These are phyloP conservation scores for Hydrolagus affinis DNA, from an alignment of 2,113 vertebrate species.

Conservation along the genomic window DNA sequence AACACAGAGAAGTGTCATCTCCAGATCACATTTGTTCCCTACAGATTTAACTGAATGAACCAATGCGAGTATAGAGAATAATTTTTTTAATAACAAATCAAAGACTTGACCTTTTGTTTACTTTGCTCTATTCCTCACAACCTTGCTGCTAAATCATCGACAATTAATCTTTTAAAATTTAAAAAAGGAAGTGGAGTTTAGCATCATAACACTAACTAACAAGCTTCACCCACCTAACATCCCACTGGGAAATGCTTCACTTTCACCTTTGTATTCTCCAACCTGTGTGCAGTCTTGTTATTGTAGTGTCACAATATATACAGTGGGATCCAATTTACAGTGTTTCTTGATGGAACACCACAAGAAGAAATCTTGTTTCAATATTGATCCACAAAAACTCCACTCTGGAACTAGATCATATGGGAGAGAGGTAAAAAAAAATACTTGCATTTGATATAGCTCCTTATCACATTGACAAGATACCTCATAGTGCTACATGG, in stretches of 20 bases:
- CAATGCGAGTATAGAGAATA: neutral
- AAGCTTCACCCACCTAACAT: neutral
- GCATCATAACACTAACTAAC: neutral
- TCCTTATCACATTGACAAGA: too few relatives aligned
- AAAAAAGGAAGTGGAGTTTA: neutral
- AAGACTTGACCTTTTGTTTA: neutral
- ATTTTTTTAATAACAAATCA: neutral
- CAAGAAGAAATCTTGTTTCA: too few relatives aligned
- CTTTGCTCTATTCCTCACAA: neutral
- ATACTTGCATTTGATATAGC: too few relatives aligned
- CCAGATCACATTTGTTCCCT: neutral
- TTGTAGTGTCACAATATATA: neutral
- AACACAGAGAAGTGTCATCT: neutral
- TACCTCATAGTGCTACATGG: too few relatives aligned
- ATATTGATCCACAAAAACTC: too few relatives aligned
- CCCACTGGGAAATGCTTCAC: neutral
- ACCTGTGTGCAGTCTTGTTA: neutral
- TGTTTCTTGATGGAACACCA: too few relatives aligned
- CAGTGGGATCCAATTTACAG: too few relatives aligned
- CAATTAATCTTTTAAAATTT: too few relatives aligned
- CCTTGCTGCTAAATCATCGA: neutral
- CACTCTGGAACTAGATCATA: too few relatives aligned
- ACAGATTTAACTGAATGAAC: neutral
- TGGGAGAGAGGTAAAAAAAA: too few relatives aligned
- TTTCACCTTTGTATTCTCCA: neutral